phyloP scores from a whole-genome alignment of 1,140 invertebrate species.

The Teleopsis dalmanni region DNA sequence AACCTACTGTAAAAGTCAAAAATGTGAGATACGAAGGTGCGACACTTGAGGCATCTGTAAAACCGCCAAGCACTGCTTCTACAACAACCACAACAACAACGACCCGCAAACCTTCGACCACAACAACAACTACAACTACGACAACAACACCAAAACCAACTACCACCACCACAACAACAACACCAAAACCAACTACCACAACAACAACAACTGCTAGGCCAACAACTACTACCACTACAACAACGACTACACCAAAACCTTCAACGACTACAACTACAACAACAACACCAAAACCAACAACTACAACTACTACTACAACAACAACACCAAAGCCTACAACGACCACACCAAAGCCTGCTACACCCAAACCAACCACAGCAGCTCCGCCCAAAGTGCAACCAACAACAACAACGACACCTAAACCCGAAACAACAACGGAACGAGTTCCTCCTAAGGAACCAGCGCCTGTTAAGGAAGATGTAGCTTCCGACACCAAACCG shows the following conservation, averaged over 20 bases:
- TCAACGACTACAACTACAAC: conserved; percentile 14
- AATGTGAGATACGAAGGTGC: conserved; percentile 39
- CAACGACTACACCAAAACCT: conserved; percentile 20
- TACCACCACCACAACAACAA: conserved; percentile 11
- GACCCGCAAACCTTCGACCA: conserved; percentile 14
- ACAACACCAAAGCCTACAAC: conserved; percentile 18
- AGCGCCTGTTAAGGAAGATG: conserved; percentile 50
- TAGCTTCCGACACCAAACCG: conserved; percentile 48
- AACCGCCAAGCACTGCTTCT: conserved; percentile 13
- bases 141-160: conserved; percentile 20
- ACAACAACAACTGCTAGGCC: conserved; percentile 13
- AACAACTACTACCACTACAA: conserved; percentile 19
- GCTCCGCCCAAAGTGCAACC: conserved; percentile 8
- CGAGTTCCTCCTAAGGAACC: conserved; percentile 31
- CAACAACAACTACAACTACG: conserved; percentile 16
- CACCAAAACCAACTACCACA: conserved; percentile 15
- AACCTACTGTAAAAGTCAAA: conserved; percentile 39
- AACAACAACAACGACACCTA: conserved; percentile 11
- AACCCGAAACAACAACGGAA: conserved; percentile 13
- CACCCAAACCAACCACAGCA: conserved; percentile 12
- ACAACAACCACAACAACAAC: conserved; percentile 20
- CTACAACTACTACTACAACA: conserved; percentile 14
- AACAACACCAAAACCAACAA: conserved; percentile 12
- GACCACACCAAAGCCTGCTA: conserved; percentile 12
- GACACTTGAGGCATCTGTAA: conserved; percentile 25